Conservation (phyloP, 2,113 vertebrate species). For the Erpornis zantholeuca region DNA sequence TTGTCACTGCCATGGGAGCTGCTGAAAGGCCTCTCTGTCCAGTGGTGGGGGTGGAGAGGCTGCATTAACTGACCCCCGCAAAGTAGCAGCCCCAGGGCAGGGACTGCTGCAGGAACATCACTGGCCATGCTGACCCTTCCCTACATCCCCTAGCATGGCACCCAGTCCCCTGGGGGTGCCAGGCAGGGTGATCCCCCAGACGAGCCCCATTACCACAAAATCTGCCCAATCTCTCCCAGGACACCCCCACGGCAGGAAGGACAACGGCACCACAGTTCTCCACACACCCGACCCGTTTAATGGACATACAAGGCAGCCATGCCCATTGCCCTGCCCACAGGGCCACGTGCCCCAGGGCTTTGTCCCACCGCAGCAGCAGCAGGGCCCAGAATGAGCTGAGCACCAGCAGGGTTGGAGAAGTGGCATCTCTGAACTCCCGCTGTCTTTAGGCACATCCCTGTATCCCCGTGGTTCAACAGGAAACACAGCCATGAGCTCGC, state of each 20-base stretch:
- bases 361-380: rapidly evolving
- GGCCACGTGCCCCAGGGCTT: rapidly evolving
- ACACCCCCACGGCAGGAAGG: background rate
- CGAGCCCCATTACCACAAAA: rapidly evolving
- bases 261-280: background rate
- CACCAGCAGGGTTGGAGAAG: background rate
- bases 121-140: background rate
- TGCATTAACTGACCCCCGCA: background rate
- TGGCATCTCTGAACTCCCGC: rapidly evolving
- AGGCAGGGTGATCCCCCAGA: background rate
- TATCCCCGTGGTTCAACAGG: background rate
- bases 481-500: rapidly evolving
- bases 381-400: background rate
- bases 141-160: rapidly evolving
- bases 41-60: background rate
- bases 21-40: slow-evolving; percentile 37
- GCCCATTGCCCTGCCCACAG: background rate
- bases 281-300: slow-evolving; percentile 38
- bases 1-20: background rate
- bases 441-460: background rate
- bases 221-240: rapidly evolving
- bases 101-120: background rate
- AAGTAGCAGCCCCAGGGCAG: background rate
- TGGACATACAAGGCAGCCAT: background rate
- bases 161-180: no score